Base-by-base conservation (phyloP, 2,113 vertebrate genomes). In the Ursus arctos region DNA sequence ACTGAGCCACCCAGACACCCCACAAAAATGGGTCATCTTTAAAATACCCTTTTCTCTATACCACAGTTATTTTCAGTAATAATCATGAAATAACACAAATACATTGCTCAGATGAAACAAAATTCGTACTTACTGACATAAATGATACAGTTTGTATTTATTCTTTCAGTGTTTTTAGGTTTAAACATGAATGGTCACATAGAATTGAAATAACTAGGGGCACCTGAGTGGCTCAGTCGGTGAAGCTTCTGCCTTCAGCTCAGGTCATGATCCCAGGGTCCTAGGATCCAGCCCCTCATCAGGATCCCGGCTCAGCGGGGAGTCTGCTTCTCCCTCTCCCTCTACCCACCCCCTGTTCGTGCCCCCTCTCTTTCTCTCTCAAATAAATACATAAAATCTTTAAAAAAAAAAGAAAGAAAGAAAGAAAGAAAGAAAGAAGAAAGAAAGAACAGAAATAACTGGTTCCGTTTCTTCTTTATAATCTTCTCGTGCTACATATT, bases 81-180 rank as follows among this genome's bases (percentile, higher is more conserved):
- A 61, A 95, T 91, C 76, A 55, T 11, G 13, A 88, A 82, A 81
- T 43, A 72, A 33, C 65, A 87, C 7, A 86, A 95, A 91, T 36
- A 14, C 7, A 55, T 71, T 63, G 89, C 31, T 57, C 43, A 22
- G 22, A 53, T 2, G 18, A 55, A 72, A 7, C 22, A 72, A 91
- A 57, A 91, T 28, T 69, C 88, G n/a, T 61, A 51, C n/a, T 59
- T 84, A 49, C 24, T 43, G n/a, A 67, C 28, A 40, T 91, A 47
- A 91, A 59, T 61, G 72, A 63, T 43, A 63, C n/a, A 69, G 13
- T 43, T 55, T 87, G 12, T n/a, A 84, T 43, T 90, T 69, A 55
- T 55, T 80, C 28, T 80, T 51, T 28, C 9, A 14, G 21, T 49
- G 24, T 59, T 88, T 79, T 51, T 57, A 57, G 81, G 57, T 67